Evolutionary conservation across 1,140 invertebrate species (phyloP), one percentile per base, ranked within the genome.

Genomic region (Cyclina sinensis): DNA sequence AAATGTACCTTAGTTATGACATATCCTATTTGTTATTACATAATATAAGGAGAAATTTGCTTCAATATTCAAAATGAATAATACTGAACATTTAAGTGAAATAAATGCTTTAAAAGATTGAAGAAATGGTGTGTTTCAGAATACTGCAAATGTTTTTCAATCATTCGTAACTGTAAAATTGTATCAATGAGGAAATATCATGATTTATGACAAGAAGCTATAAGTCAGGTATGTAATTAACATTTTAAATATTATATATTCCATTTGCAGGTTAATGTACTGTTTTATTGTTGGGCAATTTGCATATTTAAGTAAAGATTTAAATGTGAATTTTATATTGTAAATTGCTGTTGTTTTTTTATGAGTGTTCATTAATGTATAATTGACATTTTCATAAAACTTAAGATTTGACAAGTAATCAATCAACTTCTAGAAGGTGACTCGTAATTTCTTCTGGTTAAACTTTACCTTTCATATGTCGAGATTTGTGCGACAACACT

Each of bases 271-370:
- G 46, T 73, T 48, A 82, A 48, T 82, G 51, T 70, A 73, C 74
- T 84, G 68, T 84, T 84, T 84, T 46, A 54, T 35, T 46, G 48
- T 74, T 24, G 65, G 35, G 43, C 43, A 70, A 84, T 82, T 68
- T 70, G 82, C 82, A 84, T 73, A 84, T 73, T 51, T 37, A 84
- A 84, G 62, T 54, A 51, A 51, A 65, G 32, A 73, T 70, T 65
- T 84, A 84, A 73, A 73, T 84, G 82, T 84, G 82, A 84, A 73
- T 73, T 84, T 54, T 37, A 73, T 84, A 84, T 84, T 84, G 82
- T 84, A 70, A 70, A 84, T 84, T 54, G 65, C 82, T 84, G 43
- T 84, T 84, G 82, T 84, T 84, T 84, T 51, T 68, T 73, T 84
- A 84, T 84, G 74, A 78, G 46, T 84, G 82, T 84, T 84, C 68